Evolutionary conservation across 2,888 invertebrate species (phyloP).

Genomic region (Acronicta leporina): DNA sequence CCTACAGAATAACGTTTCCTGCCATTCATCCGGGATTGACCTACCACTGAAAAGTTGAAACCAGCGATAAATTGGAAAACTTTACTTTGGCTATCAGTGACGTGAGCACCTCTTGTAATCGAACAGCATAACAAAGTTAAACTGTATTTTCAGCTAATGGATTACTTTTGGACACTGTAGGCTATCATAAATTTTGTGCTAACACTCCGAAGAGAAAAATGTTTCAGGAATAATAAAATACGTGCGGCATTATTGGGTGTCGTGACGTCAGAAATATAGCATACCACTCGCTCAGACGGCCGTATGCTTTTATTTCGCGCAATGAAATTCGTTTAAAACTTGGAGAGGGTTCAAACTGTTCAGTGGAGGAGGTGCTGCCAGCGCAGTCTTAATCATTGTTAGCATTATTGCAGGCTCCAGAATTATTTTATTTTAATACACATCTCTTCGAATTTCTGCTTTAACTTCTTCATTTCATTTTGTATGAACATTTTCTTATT

Average conservation of each 20-base stretch:
- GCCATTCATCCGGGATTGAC: conserved; percentile 80
- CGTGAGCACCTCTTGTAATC: conserved; percentile 40
- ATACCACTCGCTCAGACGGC: conserved; percentile 60
- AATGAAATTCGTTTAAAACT: conserved; percentile 82
- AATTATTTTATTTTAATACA: conserved; percentile 57
- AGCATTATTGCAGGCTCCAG: conserved; percentile 65
- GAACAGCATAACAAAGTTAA: conserved; percentile 52
- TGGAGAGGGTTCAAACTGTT: conserved; percentile 78
- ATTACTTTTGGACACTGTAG: conserved; percentile 66
- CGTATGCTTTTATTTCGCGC: conserved; percentile 74
- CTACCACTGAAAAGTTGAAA: conserved; percentile 70
- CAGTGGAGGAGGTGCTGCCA: conserved; percentile 69
- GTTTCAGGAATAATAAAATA: conserved; percentile 66
- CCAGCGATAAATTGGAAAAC: conserved; percentile 76
- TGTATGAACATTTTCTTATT: conserved; percentile 43
- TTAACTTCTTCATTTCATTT: conserved; percentile 40
- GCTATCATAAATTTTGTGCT: conserved; percentile 67
- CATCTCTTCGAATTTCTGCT: conserved; percentile 40
- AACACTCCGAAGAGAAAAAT: conserved; percentile 67
- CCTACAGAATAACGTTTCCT: conserved; percentile 78
- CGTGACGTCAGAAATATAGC: conserved; percentile 68
- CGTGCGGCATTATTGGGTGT: conserved; percentile 65
- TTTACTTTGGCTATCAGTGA: conserved; percentile 67
- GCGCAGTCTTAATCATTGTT: conserved; percentile 74
- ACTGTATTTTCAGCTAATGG: conserved; percentile 66